Conservation (phyloP, 2,888 invertebrate species). For the Tryphoninae sp. region DNA sequence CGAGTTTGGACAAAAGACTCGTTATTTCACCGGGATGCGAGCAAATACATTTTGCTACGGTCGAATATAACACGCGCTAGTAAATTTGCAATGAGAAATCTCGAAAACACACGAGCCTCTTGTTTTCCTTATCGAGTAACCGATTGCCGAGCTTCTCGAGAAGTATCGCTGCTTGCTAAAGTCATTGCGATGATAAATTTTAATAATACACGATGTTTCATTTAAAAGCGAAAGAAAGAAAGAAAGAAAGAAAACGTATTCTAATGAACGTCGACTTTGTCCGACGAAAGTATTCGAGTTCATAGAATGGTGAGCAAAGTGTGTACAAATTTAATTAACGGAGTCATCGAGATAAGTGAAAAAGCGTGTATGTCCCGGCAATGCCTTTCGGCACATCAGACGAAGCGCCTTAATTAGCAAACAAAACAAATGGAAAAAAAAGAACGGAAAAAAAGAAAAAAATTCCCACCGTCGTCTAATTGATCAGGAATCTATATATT, state of each 20-base stretch:
- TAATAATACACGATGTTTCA: slow-evolving; percentile 20
- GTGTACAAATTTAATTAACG: slow-evolving; percentile 51
- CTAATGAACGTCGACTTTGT: slow-evolving; percentile 47
- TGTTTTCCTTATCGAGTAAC: background rate
- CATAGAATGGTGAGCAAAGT: slow-evolving; percentile 25
- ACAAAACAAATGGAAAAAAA: slow-evolving; percentile 13
- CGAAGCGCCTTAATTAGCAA: slow-evolving; percentile 60
- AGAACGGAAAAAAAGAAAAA: too few relatives aligned
- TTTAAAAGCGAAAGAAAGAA: background rate
- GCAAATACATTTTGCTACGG: slow-evolving; percentile 41
- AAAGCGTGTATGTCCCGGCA: slow-evolving; percentile 52
- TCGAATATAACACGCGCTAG: background rate
- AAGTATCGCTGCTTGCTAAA: slow-evolving; percentile 4
- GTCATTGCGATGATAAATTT: slow-evolving; percentile 32
- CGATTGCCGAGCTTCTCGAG: background rate
- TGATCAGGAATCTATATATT: slow-evolving; percentile 27
- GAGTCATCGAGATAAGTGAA: slow-evolving; percentile 54
- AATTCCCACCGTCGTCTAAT: slow-evolving; percentile 28
- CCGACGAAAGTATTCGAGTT: slow-evolving; percentile 2
- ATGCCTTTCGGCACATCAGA: slow-evolving; percentile 51
- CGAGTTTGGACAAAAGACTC: slow-evolving; percentile 55
- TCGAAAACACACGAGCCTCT: slow-evolving; percentile 20
- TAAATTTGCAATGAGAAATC: background rate
- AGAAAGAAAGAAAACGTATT: slow-evolving; percentile 24
- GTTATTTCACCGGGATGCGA: slow-evolving; percentile 32